These are phyloP conservation scores for Eulimnadia texana DNA, from an alignment of 1,140 invertebrate genomes.

Conservation along the genomic window DNA sequence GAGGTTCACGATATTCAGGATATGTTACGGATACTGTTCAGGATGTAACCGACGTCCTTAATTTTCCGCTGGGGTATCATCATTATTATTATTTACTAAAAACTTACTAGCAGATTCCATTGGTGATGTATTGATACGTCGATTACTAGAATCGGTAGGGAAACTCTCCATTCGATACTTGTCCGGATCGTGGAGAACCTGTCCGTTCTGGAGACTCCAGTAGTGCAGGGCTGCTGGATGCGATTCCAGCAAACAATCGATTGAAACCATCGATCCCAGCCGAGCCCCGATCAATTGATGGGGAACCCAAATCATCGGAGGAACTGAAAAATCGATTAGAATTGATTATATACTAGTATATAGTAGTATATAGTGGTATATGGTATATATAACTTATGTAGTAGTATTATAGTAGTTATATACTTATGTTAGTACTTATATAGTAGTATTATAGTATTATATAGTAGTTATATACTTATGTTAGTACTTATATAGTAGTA, in stretches of 20 bases:
- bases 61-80: too few species aligned
- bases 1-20: too few species aligned
- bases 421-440: too few species aligned
- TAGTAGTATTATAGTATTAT: too few species aligned
- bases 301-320: constrained; percentile 76
- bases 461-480: too few species aligned
- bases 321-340: constrained; percentile 41
- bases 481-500: too few species aligned
- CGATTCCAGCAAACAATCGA: constrained; percentile 79
- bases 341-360: not conserved
- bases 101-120: not conserved
- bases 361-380: not conserved
- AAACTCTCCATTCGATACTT: constrained; percentile 54
- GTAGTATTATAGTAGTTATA: too few species aligned
- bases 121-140: not conserved
- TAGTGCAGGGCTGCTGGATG: constrained; percentile 82
- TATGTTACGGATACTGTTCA: too few species aligned
- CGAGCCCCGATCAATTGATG: constrained; percentile 75
- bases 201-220: constrained; percentile 71
- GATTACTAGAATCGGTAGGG: not conserved
- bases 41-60: too few species aligned
- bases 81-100: not conserved
- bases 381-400: not conserved
- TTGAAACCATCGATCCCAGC: constrained; percentile 57
- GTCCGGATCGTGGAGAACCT: constrained; percentile 70